These are phyloP conservation scores for Streblospio benedicti DNA, from an alignment of 1,140 invertebrate species.

Conservation along the genomic window DNA sequence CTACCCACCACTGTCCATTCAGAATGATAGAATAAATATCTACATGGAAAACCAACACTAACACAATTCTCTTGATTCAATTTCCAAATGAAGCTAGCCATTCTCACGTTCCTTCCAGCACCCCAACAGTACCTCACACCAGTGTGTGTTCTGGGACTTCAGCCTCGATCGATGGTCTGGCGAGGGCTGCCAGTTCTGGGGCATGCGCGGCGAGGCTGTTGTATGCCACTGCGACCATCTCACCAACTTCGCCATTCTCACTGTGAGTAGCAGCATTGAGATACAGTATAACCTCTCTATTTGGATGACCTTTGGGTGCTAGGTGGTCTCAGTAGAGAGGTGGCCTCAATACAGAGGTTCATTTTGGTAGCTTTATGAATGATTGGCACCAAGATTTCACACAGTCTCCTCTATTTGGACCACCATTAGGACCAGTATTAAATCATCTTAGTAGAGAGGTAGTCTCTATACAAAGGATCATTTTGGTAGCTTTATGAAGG, in stretches of 20 bases:
- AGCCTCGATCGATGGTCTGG: slow-evolving; percentile 31
- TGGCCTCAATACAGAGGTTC: no score
- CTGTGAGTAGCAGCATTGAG: slow-evolving; percentile 26
- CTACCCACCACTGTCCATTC: no score
- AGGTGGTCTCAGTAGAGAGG: no score
- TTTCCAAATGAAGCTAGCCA: not conserved
- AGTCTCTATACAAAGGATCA: no score
- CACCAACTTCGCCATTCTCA: slow-evolving; percentile 41
- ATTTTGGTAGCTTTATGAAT: no score
- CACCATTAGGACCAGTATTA: no score
- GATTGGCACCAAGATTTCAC: no score
- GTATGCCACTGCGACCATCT: slow-evolving; percentile 40
- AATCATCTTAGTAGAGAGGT: no score
- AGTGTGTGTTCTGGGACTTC: slow-evolving; percentile 38
- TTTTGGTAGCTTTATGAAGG: no score
- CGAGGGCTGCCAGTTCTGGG: slow-evolving; percentile 31
- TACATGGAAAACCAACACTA: not conserved
- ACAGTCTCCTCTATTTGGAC: not conserved
- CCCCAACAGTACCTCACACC: slow-evolving; percentile 4
- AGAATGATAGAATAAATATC: no score
- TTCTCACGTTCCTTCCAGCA: slow-evolving; percentile 11
- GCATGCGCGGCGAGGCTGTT: slow-evolving; percentile 27
- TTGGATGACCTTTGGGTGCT: no score
- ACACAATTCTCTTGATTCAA: not conserved
- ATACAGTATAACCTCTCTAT: no score